These are phyloP conservation scores for Chydorus sphaericus DNA, from an alignment of 2,888 invertebrate genomes.

Conservation along the genomic window DNA sequence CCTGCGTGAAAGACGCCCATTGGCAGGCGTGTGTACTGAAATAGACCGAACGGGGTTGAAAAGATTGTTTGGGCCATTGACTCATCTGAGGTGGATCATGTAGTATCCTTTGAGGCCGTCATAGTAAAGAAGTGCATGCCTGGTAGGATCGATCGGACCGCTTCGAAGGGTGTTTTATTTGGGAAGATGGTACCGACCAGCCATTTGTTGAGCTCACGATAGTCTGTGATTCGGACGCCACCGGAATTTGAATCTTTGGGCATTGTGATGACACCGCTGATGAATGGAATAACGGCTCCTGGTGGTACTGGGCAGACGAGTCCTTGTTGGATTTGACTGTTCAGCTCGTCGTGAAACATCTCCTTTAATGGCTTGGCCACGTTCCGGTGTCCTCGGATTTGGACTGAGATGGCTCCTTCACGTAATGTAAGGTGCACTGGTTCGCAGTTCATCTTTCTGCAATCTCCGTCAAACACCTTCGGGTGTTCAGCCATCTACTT, in stretches of 20 bases:
- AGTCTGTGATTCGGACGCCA: slow-evolving; percentile 19
- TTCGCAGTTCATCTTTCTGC: background rate
- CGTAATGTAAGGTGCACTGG: slow-evolving; percentile 4
- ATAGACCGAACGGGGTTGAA: slow-evolving; percentile 21
- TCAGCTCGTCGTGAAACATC: slow-evolving; percentile 13
- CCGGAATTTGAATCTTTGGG: slow-evolving; percentile 12
- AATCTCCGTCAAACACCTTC: slow-evolving; percentile 7
- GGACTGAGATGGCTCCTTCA: slow-evolving; percentile 1
- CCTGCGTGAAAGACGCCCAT: slow-evolving; percentile 7
- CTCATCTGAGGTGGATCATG: slow-evolving; percentile 18
- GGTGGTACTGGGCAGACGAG: slow-evolving; percentile 18
- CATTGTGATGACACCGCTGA: slow-evolving; percentile 18
- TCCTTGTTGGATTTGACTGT: slow-evolving; percentile 15
- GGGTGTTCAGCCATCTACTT: slow-evolving; percentile 5
- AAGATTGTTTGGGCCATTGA: slow-evolving; percentile 19
- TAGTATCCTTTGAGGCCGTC: slow-evolving; percentile 18
- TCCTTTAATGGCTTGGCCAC: background rate
- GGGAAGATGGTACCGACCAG: slow-evolving; percentile 16
- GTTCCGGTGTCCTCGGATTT: background rate
- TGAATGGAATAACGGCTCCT: slow-evolving; percentile 20
- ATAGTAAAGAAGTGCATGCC: background rate
- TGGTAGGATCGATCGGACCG: slow-evolving; percentile 7
- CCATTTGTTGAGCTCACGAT: slow-evolving; percentile 19
- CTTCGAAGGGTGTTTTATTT: slow-evolving; percentile 19
- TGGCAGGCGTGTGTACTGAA: background rate